These are phyloP conservation scores for Acrobasis repandana DNA, from an alignment of 2,888 invertebrate genomes.

Conservation along the genomic window DNA sequence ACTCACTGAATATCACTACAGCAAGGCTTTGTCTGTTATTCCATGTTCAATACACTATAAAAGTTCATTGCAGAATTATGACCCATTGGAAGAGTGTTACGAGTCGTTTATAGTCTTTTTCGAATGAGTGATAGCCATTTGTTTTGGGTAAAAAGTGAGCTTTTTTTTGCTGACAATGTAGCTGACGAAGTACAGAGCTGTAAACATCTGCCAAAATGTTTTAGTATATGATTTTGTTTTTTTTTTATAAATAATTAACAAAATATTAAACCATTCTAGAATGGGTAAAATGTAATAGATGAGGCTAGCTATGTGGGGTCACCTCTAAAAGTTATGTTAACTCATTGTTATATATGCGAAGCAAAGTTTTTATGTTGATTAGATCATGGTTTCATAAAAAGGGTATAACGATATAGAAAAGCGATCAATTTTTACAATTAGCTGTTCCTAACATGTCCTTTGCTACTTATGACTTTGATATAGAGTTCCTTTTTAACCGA, in stretches of 20 bases:
- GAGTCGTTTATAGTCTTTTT: background rate
- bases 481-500: background rate
- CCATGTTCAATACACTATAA: constrained; percentile 1
- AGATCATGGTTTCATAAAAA: background rate
- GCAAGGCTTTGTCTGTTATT: background rate
- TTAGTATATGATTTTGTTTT: too few species aligned
- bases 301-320: background rate
- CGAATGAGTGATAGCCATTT: constrained; percentile 5
- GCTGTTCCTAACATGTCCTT: too few species aligned
- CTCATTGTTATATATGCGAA: background rate
- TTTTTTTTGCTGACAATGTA: background rate
- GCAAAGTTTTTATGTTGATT: background rate
- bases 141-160: background rate
- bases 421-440: too few species aligned
- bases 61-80: constrained; percentile 5
- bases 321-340: background rate
- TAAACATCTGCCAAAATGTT: background rate
- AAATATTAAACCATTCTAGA: too few species aligned
- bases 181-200: background rate
- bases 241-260: too few species aligned
- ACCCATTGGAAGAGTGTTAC: background rate
- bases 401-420: too few species aligned
- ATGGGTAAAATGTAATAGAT: too few species aligned
- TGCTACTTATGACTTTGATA: background rate
- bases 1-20: constrained; percentile 2